Percentiles rank a stretch among this genome's conserved stretches.
These are phyloP conservation scores for Keiferia lycopersicella DNA, from an alignment of 2,888 invertebrate species.

Conservation along the genomic window DNA sequence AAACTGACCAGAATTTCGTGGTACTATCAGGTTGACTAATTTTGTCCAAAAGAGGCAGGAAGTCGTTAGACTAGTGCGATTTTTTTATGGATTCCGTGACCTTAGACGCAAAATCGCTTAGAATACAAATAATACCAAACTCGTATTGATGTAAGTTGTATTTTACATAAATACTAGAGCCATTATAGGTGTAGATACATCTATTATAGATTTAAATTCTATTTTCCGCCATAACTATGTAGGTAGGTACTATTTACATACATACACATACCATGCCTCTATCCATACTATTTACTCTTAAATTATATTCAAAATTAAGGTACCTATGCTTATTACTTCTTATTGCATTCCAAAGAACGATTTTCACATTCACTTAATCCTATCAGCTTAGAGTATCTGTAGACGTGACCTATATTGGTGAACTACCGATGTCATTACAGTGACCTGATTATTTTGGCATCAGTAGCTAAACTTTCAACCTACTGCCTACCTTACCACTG, in stretches of 20 bases:
- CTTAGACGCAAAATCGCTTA: constrained; percentile 32
- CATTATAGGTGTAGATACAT: too few species aligned
- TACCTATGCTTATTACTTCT: too few species aligned
- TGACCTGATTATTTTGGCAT: constrained; percentile 3
- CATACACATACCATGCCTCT: too few species aligned
- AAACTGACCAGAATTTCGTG: not conserved
- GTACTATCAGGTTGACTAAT: constrained; percentile 5
- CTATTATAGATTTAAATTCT: not conserved
- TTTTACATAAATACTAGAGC: not conserved
- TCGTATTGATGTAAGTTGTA: constrained; percentile 6
- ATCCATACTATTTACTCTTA: too few species aligned
- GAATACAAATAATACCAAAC: constrained; percentile 9
- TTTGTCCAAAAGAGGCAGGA: constrained; percentile 36
- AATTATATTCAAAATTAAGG: too few species aligned
- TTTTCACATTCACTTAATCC: too few species aligned
- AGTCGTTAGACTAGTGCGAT: constrained; percentile 34
- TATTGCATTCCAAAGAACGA: too few species aligned
- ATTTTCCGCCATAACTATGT: not conserved
- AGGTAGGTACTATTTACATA: too few species aligned
- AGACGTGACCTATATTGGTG: not conserved
- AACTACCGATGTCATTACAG: not conserved
- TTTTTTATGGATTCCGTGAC: constrained; percentile 41
- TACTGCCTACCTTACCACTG: too few species aligned
- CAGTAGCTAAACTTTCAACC: not conserved
- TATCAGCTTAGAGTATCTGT: too few species aligned